These are phyloP conservation scores for Natator depressus DNA, from an alignment of 2,113 vertebrate species.

Conservation along the genomic window DNA sequence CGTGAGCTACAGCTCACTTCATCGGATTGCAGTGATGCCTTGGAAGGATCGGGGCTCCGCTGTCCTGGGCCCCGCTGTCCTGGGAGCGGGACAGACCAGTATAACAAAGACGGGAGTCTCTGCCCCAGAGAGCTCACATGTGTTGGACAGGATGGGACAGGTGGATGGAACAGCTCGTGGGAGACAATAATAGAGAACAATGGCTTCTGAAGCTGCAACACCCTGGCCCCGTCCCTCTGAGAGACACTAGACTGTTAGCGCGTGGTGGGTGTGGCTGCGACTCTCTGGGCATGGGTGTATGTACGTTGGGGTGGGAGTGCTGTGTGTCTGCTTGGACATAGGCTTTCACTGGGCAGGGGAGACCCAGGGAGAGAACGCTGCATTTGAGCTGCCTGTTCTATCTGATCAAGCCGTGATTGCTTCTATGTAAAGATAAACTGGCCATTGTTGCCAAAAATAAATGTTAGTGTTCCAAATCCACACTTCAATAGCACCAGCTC, in stretches of 20 bases:
- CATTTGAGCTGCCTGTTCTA: slow-evolving; percentile 1
- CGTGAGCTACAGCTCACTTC: too few relatives aligned
- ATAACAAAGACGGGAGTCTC: fast-evolving
- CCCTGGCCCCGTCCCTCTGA: not conserved
- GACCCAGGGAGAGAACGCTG: not conserved
- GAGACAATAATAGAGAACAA: too few relatives aligned
- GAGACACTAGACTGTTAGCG: fast-evolving
- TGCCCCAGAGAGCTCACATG: not conserved
- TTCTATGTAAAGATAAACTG: slow-evolving; percentile 76
- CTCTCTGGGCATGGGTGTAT: not conserved
- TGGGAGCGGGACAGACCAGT: not conserved
- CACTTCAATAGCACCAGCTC: slow-evolving; percentile 84
- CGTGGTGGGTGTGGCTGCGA: fast-evolving
- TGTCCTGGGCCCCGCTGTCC: not conserved
- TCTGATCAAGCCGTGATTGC: not conserved
- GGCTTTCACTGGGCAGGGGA: not conserved
- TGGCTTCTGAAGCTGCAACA: not conserved
- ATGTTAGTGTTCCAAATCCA: slow-evolving; percentile 81
- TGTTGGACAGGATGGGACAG: not conserved
- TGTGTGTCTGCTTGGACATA: not conserved
- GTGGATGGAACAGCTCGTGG: not conserved
- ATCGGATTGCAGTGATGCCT: fast-evolving
- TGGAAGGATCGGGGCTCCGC: fast-evolving
- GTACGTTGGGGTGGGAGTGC: not conserved
- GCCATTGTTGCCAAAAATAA: slow-evolving; percentile 87